phyloP scores from a whole-genome alignment of 1,140 invertebrate genomes.

The Caenorhabditis inopinata region DNA sequence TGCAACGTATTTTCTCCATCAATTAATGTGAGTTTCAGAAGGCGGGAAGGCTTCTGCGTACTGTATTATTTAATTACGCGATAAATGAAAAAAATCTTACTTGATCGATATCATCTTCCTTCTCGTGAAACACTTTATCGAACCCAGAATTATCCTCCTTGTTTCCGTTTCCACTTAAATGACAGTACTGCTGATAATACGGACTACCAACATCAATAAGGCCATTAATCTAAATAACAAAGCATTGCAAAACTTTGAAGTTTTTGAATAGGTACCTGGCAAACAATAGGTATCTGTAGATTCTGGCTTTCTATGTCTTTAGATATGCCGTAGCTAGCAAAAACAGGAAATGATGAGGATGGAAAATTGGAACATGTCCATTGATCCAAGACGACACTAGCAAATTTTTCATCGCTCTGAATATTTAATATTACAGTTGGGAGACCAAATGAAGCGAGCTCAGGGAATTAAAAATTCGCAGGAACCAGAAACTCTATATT shows the following conservation, averaged over 20 bases:
- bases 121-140: slow-evolving; percentile 9
- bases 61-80: not conserved
- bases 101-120: not conserved
- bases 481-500: not conserved
- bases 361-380: not conserved
- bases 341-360: not conserved
- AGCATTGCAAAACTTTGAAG: not conserved
- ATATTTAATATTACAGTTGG: no score
- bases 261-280: not conserved
- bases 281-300: not conserved
- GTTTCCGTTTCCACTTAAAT: not conserved
- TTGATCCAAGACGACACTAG: not conserved
- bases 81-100: not conserved
- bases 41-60: not conserved
- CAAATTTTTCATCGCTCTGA: not conserved
- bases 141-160: slow-evolving; percentile 1
- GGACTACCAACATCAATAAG: not conserved
- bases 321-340: not conserved
- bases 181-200: not conserved
- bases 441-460: no score
- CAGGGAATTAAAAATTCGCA: no score
- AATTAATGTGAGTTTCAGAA: not conserved
- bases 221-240: not conserved
- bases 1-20: not conserved
- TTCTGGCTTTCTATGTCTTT: not conserved